phyloP scores from a whole-genome alignment of 2,797 vertebrate genomes.

The Urosaurus nigricauda region DNA sequence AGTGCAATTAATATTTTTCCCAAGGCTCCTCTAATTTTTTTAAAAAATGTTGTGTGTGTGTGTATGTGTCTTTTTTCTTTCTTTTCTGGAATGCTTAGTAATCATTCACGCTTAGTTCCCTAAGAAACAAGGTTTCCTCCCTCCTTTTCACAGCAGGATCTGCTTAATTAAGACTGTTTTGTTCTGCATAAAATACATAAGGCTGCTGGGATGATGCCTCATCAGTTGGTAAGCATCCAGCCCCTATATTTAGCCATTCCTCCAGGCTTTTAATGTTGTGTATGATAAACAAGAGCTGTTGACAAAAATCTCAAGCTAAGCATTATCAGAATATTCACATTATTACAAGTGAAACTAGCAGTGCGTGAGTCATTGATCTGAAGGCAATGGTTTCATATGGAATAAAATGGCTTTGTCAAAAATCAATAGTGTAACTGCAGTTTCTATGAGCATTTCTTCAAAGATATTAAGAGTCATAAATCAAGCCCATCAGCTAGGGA shows the following conservation, averaged over 20 bases:
- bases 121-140: conserved; percentile 63
- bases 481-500: conserved; percentile 67
- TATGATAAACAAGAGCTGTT: conserved; percentile 58
- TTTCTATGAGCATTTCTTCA: conserved; percentile 75
- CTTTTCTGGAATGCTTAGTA: conserved; percentile 63
- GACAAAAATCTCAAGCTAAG: conserved; percentile 61
- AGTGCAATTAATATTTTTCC: conserved; percentile 32
- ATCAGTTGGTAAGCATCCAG: conserved; percentile 65
- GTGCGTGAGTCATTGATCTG: conserved; percentile 67
- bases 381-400: conserved; percentile 66
- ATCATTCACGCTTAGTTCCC: conserved; percentile 61
- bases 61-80: conserved; percentile 6
- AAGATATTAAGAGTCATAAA: conserved; percentile 74
- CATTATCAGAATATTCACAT: conserved; percentile 68
- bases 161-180: conserved; percentile 71
- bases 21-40: conserved; percentile 33
- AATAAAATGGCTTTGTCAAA: conserved; percentile 75
- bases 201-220: conserved; percentile 60
- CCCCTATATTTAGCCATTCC: conserved; percentile 64
- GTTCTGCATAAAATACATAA: conserved; percentile 62
- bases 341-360: conserved; percentile 36
- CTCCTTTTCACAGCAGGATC: conserved; percentile 60
- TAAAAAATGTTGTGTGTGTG: conserved; percentile 8
- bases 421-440: conserved; percentile 76
- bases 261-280: conserved; percentile 62